Evolutionary conservation across 2,113 vertebrate genomes (phyloP), one percentile per base, ranked within the genome.

Genomic region (Cephalopholis sonnerati): DNA sequence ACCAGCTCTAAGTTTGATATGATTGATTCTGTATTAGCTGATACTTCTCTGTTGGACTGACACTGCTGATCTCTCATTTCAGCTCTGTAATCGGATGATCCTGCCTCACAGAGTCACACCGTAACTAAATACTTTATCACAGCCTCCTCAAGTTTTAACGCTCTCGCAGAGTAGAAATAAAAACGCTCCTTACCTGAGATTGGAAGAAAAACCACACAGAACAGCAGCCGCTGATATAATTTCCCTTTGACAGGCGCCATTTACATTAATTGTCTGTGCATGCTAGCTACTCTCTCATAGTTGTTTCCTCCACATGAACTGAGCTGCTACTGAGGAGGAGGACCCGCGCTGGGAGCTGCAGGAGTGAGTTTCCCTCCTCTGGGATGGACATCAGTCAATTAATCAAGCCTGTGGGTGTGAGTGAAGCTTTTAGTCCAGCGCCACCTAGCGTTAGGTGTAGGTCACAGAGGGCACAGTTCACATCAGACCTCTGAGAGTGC

Each of bases 221-320:
- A 65, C 93, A 95, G 94, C 93, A 91, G 77, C 59, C 83, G 95
- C 89, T 93, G 94, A 76, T 90, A 87, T 82, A 93, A 76, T 84
- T 82, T 93, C 94, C 91, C 81, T 91, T 91, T 90, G 67, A 93
- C 87, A 80, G 76, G 91, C 91, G 91, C 95, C 95, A 96, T 96
- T 95, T 94, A 96, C 74, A 59, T 81, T 12, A 90, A 74, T 84
- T 80, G 83, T 94, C 73, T 76, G 76, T 32, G 87, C 96, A 95
- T 96, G 83, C 94, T 90, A 83, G 74, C 91, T 82, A 64, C 75
- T 90, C 66, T 85, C 59, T 77, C 74, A 57, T 68, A 58, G 84
- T 32, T 87, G 77, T 76, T 79, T 79, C 84, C 91, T 86, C 83
- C 79, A 71, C 58, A 70, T 59, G 88, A 83, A 79, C 90, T 61